These are phyloP conservation scores for Ornithoptera priamus DNA, from an alignment of 2,888 invertebrate genomes.

Conservation along the genomic window DNA sequence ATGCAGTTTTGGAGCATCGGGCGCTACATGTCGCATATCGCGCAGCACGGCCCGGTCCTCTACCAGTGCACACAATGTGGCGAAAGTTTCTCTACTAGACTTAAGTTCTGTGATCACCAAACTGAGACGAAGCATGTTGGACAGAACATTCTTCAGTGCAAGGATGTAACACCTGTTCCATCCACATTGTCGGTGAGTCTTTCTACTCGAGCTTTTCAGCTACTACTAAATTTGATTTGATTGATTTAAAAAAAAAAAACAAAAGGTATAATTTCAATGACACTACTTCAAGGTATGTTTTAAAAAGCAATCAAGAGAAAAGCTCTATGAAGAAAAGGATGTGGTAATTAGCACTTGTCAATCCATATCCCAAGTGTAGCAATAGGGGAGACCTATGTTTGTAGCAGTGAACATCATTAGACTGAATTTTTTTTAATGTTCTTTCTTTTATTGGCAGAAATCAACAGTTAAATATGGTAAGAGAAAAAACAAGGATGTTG, in stretches of 20 bases:
- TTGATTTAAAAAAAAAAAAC: too few species aligned
- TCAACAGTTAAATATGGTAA: background rate
- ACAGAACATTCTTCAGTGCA: slow-evolving; percentile 53
- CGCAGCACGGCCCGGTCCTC: slow-evolving; percentile 81
- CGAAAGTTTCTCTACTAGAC: slow-evolving; percentile 68
- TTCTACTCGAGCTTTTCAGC: background rate
- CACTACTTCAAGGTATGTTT: too few species aligned
- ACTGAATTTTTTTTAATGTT: background rate
- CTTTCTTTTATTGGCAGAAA: slow-evolving; percentile 6
- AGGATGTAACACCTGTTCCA: slow-evolving; percentile 22
- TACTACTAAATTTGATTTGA: too few species aligned
- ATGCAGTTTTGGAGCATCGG: slow-evolving; percentile 67
- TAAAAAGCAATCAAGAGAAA: too few species aligned
- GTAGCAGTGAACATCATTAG: too few species aligned
- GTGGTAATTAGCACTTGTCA: too few species aligned
- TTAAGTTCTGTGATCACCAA: slow-evolving; percentile 80
- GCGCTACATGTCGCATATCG: slow-evolving; percentile 79
- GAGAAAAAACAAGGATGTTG: background rate
- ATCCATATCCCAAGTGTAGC: too few species aligned
- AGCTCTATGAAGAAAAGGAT: too few species aligned
- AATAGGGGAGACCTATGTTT: too few species aligned
- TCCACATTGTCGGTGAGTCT: slow-evolving; percentile 5
- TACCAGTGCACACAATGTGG: slow-evolving; percentile 81
- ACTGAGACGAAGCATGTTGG: slow-evolving; percentile 75
- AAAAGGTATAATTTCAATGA: too few species aligned